Evolutionary conservation across 2,113 vertebrate genomes (phyloP).

Genomic region (Alethe diademata): DNA sequence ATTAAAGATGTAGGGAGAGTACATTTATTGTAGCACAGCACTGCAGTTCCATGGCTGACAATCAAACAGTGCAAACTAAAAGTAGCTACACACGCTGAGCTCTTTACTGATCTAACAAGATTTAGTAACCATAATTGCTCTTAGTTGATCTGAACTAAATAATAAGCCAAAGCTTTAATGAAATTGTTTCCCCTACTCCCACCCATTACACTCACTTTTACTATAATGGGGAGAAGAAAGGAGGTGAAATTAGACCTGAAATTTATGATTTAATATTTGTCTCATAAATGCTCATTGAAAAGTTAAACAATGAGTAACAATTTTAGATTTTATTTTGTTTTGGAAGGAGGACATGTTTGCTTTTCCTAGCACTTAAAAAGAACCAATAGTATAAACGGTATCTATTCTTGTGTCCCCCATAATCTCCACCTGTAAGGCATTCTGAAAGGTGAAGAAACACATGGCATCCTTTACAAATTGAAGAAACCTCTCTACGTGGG

Average conservation of each 20-base stretch:
- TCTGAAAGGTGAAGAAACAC: neutral
- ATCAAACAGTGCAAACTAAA: neutral
- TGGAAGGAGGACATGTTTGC: neutral
- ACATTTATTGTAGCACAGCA: neutral
- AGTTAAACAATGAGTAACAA: neutral
- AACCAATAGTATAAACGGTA: neutral
- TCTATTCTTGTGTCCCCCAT: neutral
- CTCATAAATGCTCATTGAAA: neutral
- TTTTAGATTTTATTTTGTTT: neutral
- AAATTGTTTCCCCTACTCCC: neutral
- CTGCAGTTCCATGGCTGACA: neutral
- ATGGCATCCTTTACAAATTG: neutral
- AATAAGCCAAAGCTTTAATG: neutral
- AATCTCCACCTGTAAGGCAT: neutral
- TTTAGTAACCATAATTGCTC: neutral
- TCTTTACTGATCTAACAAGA: neutral
- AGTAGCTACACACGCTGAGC: neutral
- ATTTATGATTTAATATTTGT: neutral
- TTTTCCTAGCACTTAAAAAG: neutral
- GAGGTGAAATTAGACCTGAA: neutral
- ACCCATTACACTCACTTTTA: neutral
- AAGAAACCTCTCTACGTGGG: neutral
- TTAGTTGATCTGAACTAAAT: neutral
- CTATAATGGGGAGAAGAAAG: neutral
- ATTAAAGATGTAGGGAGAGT: neutral